phyloP scores from a whole-genome alignment of 2,888 invertebrate species.

The Agapostemon virescens region DNA sequence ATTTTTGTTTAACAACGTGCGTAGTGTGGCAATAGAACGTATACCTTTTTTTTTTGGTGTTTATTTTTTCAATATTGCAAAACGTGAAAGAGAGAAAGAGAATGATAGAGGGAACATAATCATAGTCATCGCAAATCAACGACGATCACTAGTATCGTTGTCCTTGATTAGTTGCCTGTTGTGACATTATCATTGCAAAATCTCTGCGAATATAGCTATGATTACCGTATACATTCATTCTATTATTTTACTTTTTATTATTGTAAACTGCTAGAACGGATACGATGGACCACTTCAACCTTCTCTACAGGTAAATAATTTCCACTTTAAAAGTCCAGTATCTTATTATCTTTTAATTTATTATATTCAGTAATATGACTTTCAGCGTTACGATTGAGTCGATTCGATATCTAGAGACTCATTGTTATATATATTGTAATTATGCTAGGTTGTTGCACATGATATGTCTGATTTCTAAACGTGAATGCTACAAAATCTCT shows the following conservation, averaged over 20 bases:
- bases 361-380: conserved; percentile 39
- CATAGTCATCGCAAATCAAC: not conserved
- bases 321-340: conserved; percentile 38
- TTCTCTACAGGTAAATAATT: conserved; percentile 57
- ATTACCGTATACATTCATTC: conserved; percentile 49
- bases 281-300: conserved; percentile 57
- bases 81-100: not conserved
- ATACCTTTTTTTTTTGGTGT: not conserved
- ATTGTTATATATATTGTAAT: not conserved
- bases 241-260: conserved; percentile 58
- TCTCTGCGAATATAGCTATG: conserved; percentile 28
- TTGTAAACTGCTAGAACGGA: conserved; percentile 58
- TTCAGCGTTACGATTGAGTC: conserved; percentile 29
- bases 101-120: not conserved
- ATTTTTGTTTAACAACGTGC: not conserved
- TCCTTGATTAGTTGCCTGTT: conserved; percentile 12
- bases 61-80: not conserved
- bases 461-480: not conserved
- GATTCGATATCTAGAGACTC: not conserved
- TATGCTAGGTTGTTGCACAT: not conserved
- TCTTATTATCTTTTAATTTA: conserved; percentile 30
- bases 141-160: not conserved
- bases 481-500: no score
- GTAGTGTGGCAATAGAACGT: not conserved
- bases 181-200: conserved; percentile 17